phyloP scores from a whole-genome alignment of 2,888 invertebrate genomes.

The Scelioninae gen. 2 region DNA sequence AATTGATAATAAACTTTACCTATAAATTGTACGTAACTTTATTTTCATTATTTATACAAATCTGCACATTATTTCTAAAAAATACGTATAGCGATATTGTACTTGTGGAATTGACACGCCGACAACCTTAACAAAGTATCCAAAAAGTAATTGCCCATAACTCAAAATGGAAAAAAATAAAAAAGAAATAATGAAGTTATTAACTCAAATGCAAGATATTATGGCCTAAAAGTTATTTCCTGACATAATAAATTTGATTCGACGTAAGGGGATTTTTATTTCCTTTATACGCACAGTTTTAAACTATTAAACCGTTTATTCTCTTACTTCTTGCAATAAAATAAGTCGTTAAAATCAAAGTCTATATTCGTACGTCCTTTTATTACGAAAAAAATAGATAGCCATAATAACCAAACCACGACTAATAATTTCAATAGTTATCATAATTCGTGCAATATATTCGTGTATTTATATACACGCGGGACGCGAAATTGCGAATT shows the following conservation, averaged over 20 bases:
- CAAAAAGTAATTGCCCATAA: neutral
- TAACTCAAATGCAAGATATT: conserved; percentile 6
- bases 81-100: too few species aligned
- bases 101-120: neutral
- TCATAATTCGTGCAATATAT: too few species aligned
- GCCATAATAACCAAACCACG: conserved; percentile 3
- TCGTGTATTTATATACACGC: too few species aligned
- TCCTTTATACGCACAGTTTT: conserved; percentile 1
- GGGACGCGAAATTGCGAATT: too few species aligned
- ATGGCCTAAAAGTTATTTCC: conserved; percentile 1
- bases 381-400: neutral
- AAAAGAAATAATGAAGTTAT: conserved; percentile 5
- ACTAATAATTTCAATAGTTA: too few species aligned
- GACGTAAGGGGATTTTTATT: conserved; percentile 6
- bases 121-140: neutral
- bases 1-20: too few species aligned
- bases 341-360: conserved; percentile 17
- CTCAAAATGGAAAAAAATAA: neutral
- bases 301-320: conserved; percentile 15
- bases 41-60: too few species aligned
- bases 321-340: conserved; percentile 4
- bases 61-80: too few species aligned
- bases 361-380: neutral
- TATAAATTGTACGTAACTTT: too few species aligned
- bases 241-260: conserved; percentile 8